Evolutionary conservation across 1,140 invertebrate species (phyloP).

Genomic region (Sinella curviseta): DNA sequence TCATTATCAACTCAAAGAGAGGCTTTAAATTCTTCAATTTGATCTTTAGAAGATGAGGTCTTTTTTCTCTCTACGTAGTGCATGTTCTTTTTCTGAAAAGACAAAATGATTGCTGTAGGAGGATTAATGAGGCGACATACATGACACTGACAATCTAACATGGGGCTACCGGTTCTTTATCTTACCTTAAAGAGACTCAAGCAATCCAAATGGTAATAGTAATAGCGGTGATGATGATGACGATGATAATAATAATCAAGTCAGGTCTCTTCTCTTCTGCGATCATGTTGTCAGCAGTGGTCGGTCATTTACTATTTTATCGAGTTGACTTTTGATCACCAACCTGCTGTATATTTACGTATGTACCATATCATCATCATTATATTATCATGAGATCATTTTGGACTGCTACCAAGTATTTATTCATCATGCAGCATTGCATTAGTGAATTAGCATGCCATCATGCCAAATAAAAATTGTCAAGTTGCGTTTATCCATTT

Average conservation of each 20-base stretch:
- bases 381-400: not conserved
- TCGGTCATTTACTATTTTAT: not conserved
- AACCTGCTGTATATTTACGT: not conserved
- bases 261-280: not conserved
- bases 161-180: slow-evolving; percentile 21
- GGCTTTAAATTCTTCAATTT: not conserved
- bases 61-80: not conserved
- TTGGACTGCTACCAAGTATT: not conserved
- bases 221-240: not conserved
- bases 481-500: not conserved
- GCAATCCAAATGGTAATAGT: not conserved
- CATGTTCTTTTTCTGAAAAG: not conserved
- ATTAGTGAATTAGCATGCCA: not conserved
- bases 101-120: slow-evolving; percentile 25
- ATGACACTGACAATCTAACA: slow-evolving; percentile 17
- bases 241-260: not conserved
- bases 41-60: not conserved
- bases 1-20: slow-evolving; percentile 7
- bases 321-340: not conserved
- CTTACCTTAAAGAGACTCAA: slow-evolving; percentile 2
- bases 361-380: not conserved
- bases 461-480: not conserved
- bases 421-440: not conserved
- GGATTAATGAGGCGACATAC: slow-evolving; percentile 25
- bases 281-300: not conserved